Evolutionary conservation across 30 jellyfish, hydroid and myxozoan genomes (phyloP).

Genomic region (Morbakka virulenta): DNA sequence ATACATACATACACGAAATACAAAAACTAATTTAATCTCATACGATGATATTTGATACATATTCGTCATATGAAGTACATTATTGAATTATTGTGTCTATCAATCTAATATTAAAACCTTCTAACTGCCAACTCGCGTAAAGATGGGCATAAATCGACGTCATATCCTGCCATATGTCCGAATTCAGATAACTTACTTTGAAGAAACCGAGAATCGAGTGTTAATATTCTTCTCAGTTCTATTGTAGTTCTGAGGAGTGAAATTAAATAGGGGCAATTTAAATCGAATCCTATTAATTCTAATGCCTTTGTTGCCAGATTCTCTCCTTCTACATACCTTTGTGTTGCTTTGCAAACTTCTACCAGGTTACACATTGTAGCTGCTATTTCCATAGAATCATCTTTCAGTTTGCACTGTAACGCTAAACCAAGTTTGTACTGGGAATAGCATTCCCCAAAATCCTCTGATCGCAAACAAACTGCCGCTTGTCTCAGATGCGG

Average conservation of each 20-base stretch:
- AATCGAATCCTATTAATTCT: conserved; percentile 52
- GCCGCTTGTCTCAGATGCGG: conserved; percentile 81
- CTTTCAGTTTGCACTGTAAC: conserved; percentile 72
- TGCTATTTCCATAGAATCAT: conserved; percentile 22
- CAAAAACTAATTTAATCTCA: too few relatives aligned
- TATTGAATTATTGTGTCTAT: too few relatives aligned
- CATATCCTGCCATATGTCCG: conserved; percentile 40
- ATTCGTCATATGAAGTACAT: too few relatives aligned
- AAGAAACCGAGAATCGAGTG: conserved; percentile 37
- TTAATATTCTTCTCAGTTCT: conserved; percentile 57
- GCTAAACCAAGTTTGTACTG: conserved; percentile 65
- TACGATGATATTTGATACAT: too few relatives aligned
- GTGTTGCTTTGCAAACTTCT: conserved; percentile 67
- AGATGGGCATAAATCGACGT: conserved; percentile 51
- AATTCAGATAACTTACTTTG: conserved; percentile 37
- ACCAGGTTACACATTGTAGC: conserved; percentile 74
- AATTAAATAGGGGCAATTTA: conserved; percentile 45
- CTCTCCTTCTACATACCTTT: conserved; percentile 54
- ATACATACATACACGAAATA: too few relatives aligned
- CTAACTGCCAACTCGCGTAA: conserved; percentile 70
- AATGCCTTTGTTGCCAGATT: conserved; percentile 73
- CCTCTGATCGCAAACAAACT: conserved; percentile 61
- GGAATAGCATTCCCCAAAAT: conserved; percentile 37
- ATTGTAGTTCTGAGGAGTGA: conserved; percentile 63
- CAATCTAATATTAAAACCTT: conserved; percentile 38